Base-by-base conservation (phyloP, 2,797 vertebrate genomes). In the Eidolon dupreanum region DNA sequence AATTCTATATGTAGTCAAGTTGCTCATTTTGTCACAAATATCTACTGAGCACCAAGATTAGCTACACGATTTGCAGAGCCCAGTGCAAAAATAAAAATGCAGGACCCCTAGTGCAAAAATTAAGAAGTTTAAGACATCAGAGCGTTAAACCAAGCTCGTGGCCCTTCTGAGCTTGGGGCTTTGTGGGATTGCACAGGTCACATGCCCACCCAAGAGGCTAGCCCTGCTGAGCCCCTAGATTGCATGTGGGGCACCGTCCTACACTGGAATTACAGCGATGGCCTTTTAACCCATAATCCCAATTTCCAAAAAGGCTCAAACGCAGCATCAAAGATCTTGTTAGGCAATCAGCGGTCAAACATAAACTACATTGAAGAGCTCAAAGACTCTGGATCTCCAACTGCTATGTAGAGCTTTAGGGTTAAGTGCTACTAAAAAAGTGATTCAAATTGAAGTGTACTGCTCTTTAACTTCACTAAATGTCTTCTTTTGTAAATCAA, bases 401-500 rank as follows among this genome's bases (percentile, higher is more conserved):
- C 38, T 36, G 13, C 51, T 73, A 36, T 16, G 46, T 5, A 88
- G 24, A 68, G 3, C 33, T 55, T 77, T 55, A 36, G 24, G 17
- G 38, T 88, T 83, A 97, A 88, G 13, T 61, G 33, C 92, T 79
- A 38, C n/a, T 73, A 57, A 93, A 57, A 53, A 93, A 84, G 92
- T 36, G 55, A 57, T 61, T 77, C 83, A 51, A 63, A 65, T 68
- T 82, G 75, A 88, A 90, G 57, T 17, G 20, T 26, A 46, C 22
- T 71, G n/a, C 22, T 74, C 65, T 74, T 83, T 11, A 71, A n/a
- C 46, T 28, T 86, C 28, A 9, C 13, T 71, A 49, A 51, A 93
- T 46, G 71, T 92, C 84, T 87, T 94, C 68, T 89, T 94, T 89
- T 86, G 33, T 73, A 87, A 96, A 82, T 74, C 85, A 94, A 74